phyloP scores from a whole-genome alignment of 2,888 invertebrate species.

The Escarpia spicata region DNA sequence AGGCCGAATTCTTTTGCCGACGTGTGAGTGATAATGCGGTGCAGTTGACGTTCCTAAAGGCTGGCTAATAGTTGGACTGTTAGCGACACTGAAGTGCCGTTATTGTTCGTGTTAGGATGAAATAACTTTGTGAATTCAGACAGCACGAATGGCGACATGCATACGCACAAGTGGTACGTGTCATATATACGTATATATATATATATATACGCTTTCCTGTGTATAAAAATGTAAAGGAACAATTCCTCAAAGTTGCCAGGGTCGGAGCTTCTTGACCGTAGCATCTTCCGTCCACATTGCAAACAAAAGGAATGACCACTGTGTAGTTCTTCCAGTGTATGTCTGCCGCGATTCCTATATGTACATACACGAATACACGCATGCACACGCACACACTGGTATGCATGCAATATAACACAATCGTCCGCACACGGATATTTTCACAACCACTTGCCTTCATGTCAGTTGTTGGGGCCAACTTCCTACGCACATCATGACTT shows the following conservation, averaged over 20 bases:
- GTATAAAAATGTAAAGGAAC: not conserved
- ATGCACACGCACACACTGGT: not conserved
- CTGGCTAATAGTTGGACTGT: not conserved
- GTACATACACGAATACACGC: not conserved
- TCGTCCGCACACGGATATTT: not conserved
- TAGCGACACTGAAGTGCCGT: not conserved
- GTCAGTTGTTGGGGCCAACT: constrained; percentile 1
- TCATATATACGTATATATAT: no score
- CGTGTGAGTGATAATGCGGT: not conserved
- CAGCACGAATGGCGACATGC: not conserved
- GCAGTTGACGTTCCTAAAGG: not conserved
- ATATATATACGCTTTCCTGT: not conserved
- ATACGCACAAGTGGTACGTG: not conserved
- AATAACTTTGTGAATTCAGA: not conserved
- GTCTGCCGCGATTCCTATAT: not conserved
- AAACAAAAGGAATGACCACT: not conserved
- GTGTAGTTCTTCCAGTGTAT: not conserved
- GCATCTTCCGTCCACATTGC: not conserved
- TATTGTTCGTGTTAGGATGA: not conserved
- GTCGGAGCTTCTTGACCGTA: not conserved
- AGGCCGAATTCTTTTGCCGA: not conserved
- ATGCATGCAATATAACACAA: not conserved
- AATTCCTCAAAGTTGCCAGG: not conserved
- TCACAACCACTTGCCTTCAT: not conserved
- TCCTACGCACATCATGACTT: not conserved